phyloP scores from a whole-genome alignment of 2,113 vertebrate genomes.

The Pyrgilauda ruficollis region DNA sequence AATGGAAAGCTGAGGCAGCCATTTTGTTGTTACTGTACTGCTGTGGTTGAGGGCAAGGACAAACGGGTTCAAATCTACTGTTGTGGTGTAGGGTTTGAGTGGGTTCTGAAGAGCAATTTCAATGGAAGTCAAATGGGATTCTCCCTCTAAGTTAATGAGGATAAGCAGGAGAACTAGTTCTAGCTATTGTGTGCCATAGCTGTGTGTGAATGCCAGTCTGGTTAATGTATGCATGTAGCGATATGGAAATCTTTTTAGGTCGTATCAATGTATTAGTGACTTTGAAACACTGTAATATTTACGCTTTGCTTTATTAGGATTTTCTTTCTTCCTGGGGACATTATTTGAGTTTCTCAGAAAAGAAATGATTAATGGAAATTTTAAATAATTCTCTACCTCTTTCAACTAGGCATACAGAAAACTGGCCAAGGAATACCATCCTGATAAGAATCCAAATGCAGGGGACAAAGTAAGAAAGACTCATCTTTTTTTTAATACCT shows the following conservation, averaged over 20 bases:
- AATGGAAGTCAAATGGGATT: background rate
- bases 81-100: background rate
- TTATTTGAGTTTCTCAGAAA: background rate
- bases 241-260: background rate
- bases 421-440: conserved; percentile 97
- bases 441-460: conserved; percentile 98
- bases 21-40: conserved; percentile 18
- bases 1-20: conserved; percentile 13
- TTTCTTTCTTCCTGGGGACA: background rate
- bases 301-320: background rate
- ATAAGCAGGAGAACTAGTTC: background rate
- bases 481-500: background rate
- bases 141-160: background rate
- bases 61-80: background rate
- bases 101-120: background rate
- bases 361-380: background rate
- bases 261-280: background rate
- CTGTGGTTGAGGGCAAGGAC: background rate
- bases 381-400: background rate
- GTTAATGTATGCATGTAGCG: background rate
- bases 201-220: background rate
- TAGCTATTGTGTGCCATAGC: background rate
- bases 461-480: conserved; percentile 90
- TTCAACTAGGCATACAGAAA: conserved; percentile 91
- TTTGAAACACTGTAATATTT: background rate